A percentile compares a stretch with the other conserved stretches of the same genome.
Conservation (phyloP, 1,140 invertebrate genomes). For the Pseudomyrmex flavicornis region DNA sequence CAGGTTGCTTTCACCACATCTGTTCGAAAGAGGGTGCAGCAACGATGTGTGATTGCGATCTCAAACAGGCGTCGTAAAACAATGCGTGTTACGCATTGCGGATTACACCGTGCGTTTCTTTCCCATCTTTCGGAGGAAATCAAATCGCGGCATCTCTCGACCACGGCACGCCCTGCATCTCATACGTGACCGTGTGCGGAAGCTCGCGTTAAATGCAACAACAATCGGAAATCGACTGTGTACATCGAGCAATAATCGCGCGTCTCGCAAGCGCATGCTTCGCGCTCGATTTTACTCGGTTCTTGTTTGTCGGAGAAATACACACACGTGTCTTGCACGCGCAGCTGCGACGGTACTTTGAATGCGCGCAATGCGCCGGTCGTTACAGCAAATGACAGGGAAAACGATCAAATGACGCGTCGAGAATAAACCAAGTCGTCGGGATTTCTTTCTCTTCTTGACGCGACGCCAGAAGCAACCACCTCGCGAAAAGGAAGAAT, state of each 20-base stretch:
- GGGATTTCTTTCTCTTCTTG: background rate
- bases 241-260: background rate
- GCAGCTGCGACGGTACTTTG: background rate
- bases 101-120: background rate
- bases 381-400: background rate
- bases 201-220: constrained; percentile 38
- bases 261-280: constrained; percentile 5
- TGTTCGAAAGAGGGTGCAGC: background rate
- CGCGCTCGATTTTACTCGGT: background rate
- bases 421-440: background rate
- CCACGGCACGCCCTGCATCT: background rate
- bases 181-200: background rate
- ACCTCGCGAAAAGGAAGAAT: too few species aligned
- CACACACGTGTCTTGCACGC: too few species aligned
- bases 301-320: background rate
- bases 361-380: background rate
- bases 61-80: too few species aligned
- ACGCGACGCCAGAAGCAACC: too few species aligned
- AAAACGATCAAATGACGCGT: constrained; percentile 3
- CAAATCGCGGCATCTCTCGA: background rate
- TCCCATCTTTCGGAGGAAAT: constrained; percentile 9
- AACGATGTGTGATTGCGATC: background rate
- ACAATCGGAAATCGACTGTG: background rate
- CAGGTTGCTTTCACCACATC: background rate
- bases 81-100: background rate